Evolutionary conservation across 1,140 invertebrate species (phyloP), one percentile per base, ranked within the genome.

Genomic region (Caligus rogercresseyi): DNA sequence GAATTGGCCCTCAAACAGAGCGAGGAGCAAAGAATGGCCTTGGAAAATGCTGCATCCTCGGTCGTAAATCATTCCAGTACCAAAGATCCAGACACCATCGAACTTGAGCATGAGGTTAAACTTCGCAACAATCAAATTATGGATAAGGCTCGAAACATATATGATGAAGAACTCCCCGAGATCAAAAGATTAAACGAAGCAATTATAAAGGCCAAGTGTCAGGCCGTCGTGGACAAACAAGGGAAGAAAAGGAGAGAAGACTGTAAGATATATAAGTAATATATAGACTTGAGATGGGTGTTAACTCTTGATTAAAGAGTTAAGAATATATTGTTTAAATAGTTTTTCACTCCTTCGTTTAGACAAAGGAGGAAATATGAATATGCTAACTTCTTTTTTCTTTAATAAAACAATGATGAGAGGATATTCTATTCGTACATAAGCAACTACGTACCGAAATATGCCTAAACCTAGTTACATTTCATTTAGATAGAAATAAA

Each of bases 131-230:
- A 54, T 23, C 53, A 54, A 16, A 19, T 54, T 11, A 54, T 54
- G 11, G 53, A 54, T 11, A 16, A 23, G 21, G 53, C 53, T 23
- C n/a, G 21, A 16, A 23, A 54, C 16, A 19, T 54, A 4, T 19
- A 54, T 19, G 21, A 19, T 16, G 53, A 54, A 23, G n/a, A 54
- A 23, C 21, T 54, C 11, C 53, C n/a, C 13, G 53, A 54, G 21
- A 54, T 54, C 16, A 54, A 54, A 20, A 54, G 21, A 54, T 20
- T 54, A 16, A 54, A 54, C 53, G n/a, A 54, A 7, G n/a, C n/a
- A 11, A 54, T 54, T 23, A 7, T 54, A 15, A 16, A 54, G 21
- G 53, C 21, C 4, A 54, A 54, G 16, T 54, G 53, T 16, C 53
- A 54, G 11, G 53, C 53, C 16, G 21, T 54, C 21, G n/a, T 16